These are phyloP conservation scores for Ameiurus melas DNA, from an alignment of 2,113 vertebrate genomes.

Conservation along the genomic window DNA sequence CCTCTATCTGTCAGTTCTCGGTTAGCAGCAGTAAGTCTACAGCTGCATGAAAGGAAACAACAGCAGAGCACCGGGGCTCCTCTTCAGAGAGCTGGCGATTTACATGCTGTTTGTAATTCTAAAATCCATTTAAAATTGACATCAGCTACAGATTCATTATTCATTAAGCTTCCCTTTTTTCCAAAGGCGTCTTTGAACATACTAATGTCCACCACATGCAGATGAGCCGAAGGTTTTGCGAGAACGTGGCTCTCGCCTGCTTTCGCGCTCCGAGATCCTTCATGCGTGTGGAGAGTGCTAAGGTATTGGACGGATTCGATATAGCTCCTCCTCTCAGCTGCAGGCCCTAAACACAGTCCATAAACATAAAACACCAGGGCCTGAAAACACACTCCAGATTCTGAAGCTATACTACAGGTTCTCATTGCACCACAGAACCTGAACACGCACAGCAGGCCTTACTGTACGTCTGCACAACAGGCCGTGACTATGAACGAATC, in stretches of 20 bases:
- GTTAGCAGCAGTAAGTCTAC: constrained; percentile 68
- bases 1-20: constrained; percentile 49
- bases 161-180: constrained; percentile 56
- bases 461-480: background rate
- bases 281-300: background rate
- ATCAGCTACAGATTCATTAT: constrained; percentile 69
- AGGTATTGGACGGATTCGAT: background rate
- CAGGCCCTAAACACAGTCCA: background rate
- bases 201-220: constrained; percentile 55
- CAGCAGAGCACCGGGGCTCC: constrained; percentile 51
- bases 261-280: background rate
- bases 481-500: background rate
- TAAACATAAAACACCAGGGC: background rate
- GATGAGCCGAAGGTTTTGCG: constrained; percentile 51
- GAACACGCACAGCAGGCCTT: background rate
- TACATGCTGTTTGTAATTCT: constrained; percentile 70
- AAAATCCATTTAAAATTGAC: constrained; percentile 74
- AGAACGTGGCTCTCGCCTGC: background rate
- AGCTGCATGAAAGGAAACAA: constrained; percentile 66
- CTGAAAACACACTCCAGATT: background rate
- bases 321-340: background rate
- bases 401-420: background rate
- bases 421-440: background rate
- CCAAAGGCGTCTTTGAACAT: constrained; percentile 46
- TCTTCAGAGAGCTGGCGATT: constrained; percentile 58